A percentile compares a stretch with the other conserved stretches of the same genome.
Evolutionary conservation across 2,113 vertebrate genomes (phyloP).

Genomic region (Dasypus novemcinctus): DNA sequence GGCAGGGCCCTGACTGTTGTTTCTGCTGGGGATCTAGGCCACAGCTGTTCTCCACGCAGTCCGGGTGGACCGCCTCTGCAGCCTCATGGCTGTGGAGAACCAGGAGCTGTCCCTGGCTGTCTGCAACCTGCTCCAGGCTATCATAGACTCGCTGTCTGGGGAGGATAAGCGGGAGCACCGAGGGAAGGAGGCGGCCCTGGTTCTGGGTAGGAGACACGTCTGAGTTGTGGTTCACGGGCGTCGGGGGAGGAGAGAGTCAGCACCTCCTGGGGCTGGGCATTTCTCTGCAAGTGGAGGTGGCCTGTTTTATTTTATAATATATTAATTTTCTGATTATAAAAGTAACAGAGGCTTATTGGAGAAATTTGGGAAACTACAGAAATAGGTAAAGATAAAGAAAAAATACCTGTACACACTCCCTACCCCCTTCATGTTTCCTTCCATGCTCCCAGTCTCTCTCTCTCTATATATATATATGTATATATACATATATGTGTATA

Average conservation of each 20-base stretch:
- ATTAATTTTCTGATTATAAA: neutral
- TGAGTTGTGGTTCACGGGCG: neutral
- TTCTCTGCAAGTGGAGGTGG: neutral
- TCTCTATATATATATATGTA: too few species aligned
- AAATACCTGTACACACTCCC: neutral
- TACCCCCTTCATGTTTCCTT: neutral
- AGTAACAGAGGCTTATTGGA: neutral
- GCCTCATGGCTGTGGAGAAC: constrained; percentile 92
- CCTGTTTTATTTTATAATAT: neutral
- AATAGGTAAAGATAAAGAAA: neutral
- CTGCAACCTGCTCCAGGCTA: constrained; percentile 92
- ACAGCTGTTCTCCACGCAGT: constrained; percentile 90
- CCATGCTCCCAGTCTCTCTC: neutral
- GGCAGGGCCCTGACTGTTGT: neutral
- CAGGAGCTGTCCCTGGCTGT: constrained; percentile 93
- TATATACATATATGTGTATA: neutral
- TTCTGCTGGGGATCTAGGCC: constrained; percentile 81
- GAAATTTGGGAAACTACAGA: neutral
- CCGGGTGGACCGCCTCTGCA: constrained; percentile 90
- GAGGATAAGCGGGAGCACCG: constrained; percentile 88
- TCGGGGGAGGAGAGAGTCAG: neutral
- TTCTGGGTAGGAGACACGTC: constrained; percentile 87
- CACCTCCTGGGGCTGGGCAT: neutral
- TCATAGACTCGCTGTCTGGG: constrained; percentile 92
- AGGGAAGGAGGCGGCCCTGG: constrained; percentile 93